phyloP scores from a whole-genome alignment of 2,113 vertebrate genomes.

The Potamarius usumacintae region DNA sequence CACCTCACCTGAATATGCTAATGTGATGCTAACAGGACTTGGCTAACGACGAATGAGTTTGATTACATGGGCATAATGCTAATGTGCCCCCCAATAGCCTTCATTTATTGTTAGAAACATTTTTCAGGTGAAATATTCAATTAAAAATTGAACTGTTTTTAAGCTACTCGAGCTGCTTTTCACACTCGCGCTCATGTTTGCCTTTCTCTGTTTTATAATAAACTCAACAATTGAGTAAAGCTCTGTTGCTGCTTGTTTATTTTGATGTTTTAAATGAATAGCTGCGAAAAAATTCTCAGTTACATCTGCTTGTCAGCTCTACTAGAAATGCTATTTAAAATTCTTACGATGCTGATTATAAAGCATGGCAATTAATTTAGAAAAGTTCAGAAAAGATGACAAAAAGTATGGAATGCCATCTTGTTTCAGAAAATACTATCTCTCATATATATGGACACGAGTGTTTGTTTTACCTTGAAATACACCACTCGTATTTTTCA shows the following conservation, averaged over 20 bases:
- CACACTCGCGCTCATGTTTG: conserved; percentile 39
- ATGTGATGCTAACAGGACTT: conserved; percentile 21
- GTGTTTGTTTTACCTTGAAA: no score
- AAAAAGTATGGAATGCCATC: background rate
- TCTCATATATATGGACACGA: no score
- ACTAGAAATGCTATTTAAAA: background rate
- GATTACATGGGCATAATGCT: conserved; percentile 1
- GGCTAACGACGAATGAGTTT: conserved; percentile 30
- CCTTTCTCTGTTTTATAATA: conserved; percentile 50
- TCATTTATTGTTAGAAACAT: conserved; percentile 20
- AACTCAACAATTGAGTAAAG: conserved; percentile 36
- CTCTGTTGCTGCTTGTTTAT: background rate
- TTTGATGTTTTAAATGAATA: background rate
- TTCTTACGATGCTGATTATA: background rate
- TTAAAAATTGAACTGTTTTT: conserved; percentile 18
- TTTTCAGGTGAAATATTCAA: conserved; percentile 22
- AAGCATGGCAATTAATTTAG: background rate
- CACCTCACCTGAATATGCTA: conserved; percentile 17
- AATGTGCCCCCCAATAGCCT: conserved; percentile 4
- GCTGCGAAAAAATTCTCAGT: background rate
- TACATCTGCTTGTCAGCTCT: background rate
- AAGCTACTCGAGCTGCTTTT: conserved; percentile 37
- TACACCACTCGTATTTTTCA: no score
- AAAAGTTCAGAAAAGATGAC: background rate
- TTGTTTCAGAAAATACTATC: conserved; percentile 1